Evolutionary conservation across 2,113 vertebrate species (phyloP), one percentile per base, ranked within the genome.

Genomic region (Nymphicus hollandicus): DNA sequence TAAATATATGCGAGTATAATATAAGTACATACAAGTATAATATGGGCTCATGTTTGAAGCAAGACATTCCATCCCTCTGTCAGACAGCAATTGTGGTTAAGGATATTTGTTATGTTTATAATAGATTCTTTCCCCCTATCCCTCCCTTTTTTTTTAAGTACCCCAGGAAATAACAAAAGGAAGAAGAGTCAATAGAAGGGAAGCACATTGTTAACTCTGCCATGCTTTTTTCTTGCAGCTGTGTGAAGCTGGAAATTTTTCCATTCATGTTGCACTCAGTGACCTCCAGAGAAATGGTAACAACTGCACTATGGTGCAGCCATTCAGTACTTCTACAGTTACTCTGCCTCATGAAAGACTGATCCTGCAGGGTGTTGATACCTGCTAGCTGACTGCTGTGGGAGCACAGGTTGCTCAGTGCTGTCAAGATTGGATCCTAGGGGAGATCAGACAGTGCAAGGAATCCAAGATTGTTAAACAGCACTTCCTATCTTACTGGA

Each of bases 181-280:
- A 88, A 81, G 71, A 93, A 27, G 39, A 90, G 9, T 29, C 87
- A 86, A 25, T 47, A 66, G 41, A 94, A 94, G 9, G 25, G 46
- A 91, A 89, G n/a, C 35, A 58, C 7, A 25, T 64, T 95, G 87
- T 95, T 69, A 94, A 95, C 44, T 81, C 41, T 77, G 16, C 66
- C 47, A 33, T 91, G 27, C 73, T 78, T 95, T 94, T 91, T 89
- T 88, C 88, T 97, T 96, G 96, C 95, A 99, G 99, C 92, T 99
- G 27, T 99, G 99, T 97, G 98, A 99, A 97, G 96, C 98, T 71
- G 99, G 99, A 29, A 99, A 99, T 95, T 99, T 99, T 97, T 99
- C 98, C 76, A 98, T 99, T 84, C 98, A 99, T 8, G 86, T 99
- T 97, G 97, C 97, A 44, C 97, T 99, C 52, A 98, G 97, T 92